A percentile compares a stretch with the other conserved stretches of the same genome.
phyloP scores from a whole-genome alignment of 2,113 vertebrate species.

The Fregata magnificens region DNA sequence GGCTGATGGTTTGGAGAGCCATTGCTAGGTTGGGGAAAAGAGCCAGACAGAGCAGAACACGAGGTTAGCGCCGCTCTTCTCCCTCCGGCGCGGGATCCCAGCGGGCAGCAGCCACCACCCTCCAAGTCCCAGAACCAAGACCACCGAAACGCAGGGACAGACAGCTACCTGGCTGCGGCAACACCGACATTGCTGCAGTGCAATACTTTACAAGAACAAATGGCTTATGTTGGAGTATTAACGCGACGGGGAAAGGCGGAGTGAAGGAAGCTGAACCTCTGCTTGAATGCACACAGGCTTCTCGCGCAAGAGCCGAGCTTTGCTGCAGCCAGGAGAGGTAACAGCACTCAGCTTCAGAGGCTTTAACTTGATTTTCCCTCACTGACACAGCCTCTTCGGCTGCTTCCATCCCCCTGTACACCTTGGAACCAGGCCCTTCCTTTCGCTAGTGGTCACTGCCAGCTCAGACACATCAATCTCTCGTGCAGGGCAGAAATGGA shows the following conservation, averaged over 20 bases:
- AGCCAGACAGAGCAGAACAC: background rate
- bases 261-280: background rate
- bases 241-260: fast-evolving
- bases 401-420: background rate
- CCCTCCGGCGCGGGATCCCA: fast-evolving
- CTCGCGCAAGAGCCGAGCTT: background rate
- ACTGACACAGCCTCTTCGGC: background rate
- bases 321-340: background rate
- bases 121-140: no score
- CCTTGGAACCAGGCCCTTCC: background rate
- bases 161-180: fast-evolving
- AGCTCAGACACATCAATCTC: background rate
- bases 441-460: background rate
- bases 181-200: fast-evolving
- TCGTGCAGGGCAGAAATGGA: background rate
- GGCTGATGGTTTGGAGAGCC: constrained; percentile 89
- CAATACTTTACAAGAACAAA: fast-evolving
- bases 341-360: background rate
- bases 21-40: constrained; percentile 76
- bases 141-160: background rate
- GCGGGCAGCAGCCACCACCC: background rate
- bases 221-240: fast-evolving
- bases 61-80: background rate
- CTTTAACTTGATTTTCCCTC: background rate
- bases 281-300: background rate